Percentiles rank a stretch among this genome's conserved stretches.
These are phyloP conservation scores for Eurystomus glaucurus DNA, from an alignment of 2,797 vertebrate genomes.

Conservation along the genomic window DNA sequence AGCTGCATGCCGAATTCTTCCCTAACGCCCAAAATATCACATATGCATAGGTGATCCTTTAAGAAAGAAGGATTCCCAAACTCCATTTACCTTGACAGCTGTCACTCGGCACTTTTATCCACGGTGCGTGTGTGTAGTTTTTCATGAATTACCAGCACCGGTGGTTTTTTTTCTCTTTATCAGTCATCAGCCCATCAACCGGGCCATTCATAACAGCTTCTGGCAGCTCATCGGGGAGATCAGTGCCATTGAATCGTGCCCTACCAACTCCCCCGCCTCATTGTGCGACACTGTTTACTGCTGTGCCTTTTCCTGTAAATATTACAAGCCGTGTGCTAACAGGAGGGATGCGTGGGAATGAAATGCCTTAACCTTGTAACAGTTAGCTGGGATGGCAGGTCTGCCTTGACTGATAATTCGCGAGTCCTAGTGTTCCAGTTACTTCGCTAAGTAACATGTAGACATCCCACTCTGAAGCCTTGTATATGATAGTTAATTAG, in stretches of 20 bases:
- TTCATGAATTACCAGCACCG: slow-evolving; percentile 78
- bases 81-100: slow-evolving; percentile 83
- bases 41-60: background rate
- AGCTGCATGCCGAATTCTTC: background rate
- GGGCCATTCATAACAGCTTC: slow-evolving; percentile 83
- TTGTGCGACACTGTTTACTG: slow-evolving; percentile 88
- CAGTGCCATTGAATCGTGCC: slow-evolving; percentile 74
- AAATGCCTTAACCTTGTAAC: slow-evolving; percentile 79
- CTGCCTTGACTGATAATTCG: slow-evolving; percentile 68
- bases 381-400: slow-evolving; percentile 82
- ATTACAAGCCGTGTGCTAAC: slow-evolving; percentile 61
- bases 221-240: slow-evolving; percentile 84
- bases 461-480: slow-evolving; percentile 68
- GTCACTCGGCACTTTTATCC: slow-evolving; percentile 82
- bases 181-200: slow-evolving; percentile 83
- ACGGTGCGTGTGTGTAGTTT: slow-evolving; percentile 82
- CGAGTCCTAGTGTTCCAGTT: slow-evolving; percentile 5
- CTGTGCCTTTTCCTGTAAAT: slow-evolving; percentile 85
- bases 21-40: background rate
- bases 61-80: slow-evolving; percentile 73
- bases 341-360: slow-evolving; percentile 74
- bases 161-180: slow-evolving; percentile 59
- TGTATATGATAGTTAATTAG: slow-evolving; percentile 85
- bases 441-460: slow-evolving; percentile 69
- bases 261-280: slow-evolving; percentile 82